A percentile compares a stretch with the other conserved stretches of the same genome.
Conservation (phyloP, 2,797 vertebrate species). For the Chelon labrosus region DNA sequence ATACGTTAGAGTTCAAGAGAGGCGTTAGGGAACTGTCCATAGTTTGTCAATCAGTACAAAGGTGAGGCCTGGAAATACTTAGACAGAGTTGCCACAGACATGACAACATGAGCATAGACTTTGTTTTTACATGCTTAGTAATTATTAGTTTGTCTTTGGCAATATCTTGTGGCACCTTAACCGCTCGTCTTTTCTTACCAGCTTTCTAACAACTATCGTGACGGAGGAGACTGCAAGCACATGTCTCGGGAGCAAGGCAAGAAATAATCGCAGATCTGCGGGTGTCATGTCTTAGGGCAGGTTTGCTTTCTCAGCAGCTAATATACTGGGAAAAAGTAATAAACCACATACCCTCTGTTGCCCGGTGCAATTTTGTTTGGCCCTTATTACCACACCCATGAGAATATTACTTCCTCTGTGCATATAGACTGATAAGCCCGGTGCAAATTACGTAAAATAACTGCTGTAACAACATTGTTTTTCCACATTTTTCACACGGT, state of each 20-base stretch:
- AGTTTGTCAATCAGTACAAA: conserved; percentile 1
- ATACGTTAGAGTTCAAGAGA: not conserved
- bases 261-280: conserved; percentile 8
- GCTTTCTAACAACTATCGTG: not conserved
- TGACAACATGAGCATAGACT: not conserved
- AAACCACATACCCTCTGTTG: too few species aligned
- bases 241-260: conserved; percentile 7
- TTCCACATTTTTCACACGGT: too few species aligned
- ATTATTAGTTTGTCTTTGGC: not conserved
- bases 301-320: conserved; percentile 16
- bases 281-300: not conserved
- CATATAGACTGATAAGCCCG: not conserved
- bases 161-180: not conserved
- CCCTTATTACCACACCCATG: not conserved
- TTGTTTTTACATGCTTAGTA: not conserved
- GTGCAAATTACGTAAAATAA: too few species aligned
- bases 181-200: not conserved
- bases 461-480: too few species aligned
- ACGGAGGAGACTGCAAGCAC: not conserved
- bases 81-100: not conserved
- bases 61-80: not conserved
- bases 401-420: not conserved
- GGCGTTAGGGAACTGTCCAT: not conserved
- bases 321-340: not conserved
- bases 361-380: too few species aligned